Conservation (phyloP, 2,113 vertebrate species). For the Tinamus guttatus region DNA sequence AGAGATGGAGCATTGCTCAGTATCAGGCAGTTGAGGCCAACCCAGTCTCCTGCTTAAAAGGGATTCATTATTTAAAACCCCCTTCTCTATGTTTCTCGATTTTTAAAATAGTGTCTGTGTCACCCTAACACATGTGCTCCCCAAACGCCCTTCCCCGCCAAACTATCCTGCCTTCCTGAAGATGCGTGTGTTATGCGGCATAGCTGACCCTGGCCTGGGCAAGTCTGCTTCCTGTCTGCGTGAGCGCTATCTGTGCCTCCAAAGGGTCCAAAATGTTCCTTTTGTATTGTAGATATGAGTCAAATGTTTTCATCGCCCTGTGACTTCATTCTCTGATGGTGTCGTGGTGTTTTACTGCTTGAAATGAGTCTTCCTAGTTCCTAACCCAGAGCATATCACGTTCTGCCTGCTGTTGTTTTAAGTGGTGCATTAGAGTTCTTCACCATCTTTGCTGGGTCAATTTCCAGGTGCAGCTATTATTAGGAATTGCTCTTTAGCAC, state of each 20-base stretch:
- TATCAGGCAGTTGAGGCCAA: not conserved
- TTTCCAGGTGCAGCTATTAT: not conserved
- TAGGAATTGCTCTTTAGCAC: not conserved
- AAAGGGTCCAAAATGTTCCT: not conserved
- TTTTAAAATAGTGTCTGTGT: not conserved
- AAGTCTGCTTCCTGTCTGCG: not conserved
- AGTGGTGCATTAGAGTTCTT: not conserved
- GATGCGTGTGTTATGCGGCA: not conserved
- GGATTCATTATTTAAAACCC: not conserved
- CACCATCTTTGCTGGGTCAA: not conserved
- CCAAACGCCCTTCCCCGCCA: fast-evolving
- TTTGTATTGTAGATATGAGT: not conserved
- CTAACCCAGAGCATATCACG: not conserved
- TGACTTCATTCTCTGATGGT: not conserved
- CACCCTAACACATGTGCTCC: not conserved
- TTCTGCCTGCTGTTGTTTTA: not conserved
- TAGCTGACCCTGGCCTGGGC: not conserved
- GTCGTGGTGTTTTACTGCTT: fast-evolving
- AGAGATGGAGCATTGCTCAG: not conserved
- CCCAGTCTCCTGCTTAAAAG: not conserved
- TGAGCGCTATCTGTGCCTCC: not conserved
- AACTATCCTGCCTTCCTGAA: not conserved
- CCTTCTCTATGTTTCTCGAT: not conserved
- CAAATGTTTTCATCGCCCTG: not conserved
- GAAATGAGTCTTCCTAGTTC: not conserved